Conservation (phyloP, 2,113 vertebrate species). For the Proterorhinus semilunaris region DNA sequence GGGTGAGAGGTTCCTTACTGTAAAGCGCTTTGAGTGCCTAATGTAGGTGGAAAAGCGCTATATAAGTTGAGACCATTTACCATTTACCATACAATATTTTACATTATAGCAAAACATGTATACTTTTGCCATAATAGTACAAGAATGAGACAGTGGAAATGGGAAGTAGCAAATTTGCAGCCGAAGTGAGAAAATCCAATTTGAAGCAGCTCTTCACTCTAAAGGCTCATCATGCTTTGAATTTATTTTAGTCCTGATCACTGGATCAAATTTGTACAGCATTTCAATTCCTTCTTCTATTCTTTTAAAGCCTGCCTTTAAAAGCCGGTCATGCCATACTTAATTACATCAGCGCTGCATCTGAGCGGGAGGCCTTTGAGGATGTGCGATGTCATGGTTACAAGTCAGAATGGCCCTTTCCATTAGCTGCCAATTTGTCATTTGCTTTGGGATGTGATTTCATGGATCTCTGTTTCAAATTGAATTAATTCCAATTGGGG, state of each 20-base stretch:
- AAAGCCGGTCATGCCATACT: conserved; percentile 65
- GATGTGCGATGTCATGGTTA: conserved; percentile 66
- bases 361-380: conserved; percentile 53
- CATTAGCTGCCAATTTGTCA: conserved; percentile 72
- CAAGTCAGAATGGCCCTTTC: conserved; percentile 65
- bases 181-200: conserved; percentile 69
- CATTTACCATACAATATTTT: too few relatives aligned
- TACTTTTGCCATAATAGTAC: conserved; percentile 23
- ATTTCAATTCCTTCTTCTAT: conserved; percentile 60
- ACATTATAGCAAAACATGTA: conserved; percentile 21
- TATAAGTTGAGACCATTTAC: too few relatives aligned
- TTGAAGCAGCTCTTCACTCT: conserved; percentile 60
- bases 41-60: too few relatives aligned
- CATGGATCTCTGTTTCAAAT: conserved; percentile 69
- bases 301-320: conserved; percentile 62
- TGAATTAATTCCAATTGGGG: conserved; percentile 63
- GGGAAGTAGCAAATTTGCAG: conserved; percentile 56
- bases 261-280: conserved; percentile 69
- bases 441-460: conserved; percentile 66
- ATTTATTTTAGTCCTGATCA: conserved; percentile 68
- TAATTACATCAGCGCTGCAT: conserved; percentile 65
- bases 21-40: too few relatives aligned
- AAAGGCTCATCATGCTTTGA: conserved; percentile 34
- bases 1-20: too few relatives aligned
- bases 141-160: conserved; percentile 48